Conservation (phyloP, 2,113 vertebrate genomes). For the Marmota flaviventris region DNA sequence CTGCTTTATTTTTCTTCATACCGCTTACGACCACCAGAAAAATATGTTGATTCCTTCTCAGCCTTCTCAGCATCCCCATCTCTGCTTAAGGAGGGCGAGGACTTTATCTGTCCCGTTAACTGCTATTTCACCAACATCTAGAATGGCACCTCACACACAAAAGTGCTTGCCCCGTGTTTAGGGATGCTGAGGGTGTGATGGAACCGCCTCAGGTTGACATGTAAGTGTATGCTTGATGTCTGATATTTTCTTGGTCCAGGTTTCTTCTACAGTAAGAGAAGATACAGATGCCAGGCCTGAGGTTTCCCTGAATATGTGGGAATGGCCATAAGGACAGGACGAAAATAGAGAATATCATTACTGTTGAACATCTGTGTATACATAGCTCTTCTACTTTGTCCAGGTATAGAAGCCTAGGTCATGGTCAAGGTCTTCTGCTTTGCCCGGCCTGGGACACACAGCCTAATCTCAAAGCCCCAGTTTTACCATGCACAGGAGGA, state of each 20-base stretch:
- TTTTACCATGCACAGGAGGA: neutral
- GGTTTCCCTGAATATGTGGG: neutral
- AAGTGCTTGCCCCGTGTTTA: neutral
- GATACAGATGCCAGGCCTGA: neutral
- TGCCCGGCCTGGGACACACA: neutral
- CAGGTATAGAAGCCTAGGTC: neutral
- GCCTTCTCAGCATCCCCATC: neutral
- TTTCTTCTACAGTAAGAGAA: neutral
- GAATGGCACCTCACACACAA: neutral
- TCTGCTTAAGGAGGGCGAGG: neutral
- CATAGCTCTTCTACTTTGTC: neutral
- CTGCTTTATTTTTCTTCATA: neutral
- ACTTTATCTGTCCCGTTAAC: neutral
- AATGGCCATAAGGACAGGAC: fast-evolving
- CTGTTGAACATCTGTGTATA: neutral
- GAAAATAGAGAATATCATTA: neutral
- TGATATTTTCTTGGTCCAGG: neutral
- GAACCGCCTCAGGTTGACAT: neutral
- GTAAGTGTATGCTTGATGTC: neutral
- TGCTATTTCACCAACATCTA: neutral
- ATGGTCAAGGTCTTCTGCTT: neutral
- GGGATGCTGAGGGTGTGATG: neutral
- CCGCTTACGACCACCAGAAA: neutral
- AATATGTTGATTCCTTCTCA: neutral
- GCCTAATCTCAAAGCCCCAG: neutral